Evolutionary conservation across 1,140 invertebrate species (phyloP).

Genomic region (Leptoteleia sp.): DNA sequence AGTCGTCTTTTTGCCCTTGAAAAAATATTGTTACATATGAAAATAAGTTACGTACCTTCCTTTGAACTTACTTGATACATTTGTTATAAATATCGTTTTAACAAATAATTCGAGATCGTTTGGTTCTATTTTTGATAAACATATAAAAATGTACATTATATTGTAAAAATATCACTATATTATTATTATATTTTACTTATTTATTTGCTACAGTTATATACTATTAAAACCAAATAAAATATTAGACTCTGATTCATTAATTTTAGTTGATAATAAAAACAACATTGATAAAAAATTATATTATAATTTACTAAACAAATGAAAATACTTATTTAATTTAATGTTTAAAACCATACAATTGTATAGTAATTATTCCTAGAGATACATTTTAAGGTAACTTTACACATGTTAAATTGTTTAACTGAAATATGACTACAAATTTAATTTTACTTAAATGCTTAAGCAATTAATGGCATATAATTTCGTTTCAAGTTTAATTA

Average conservation of each 20-base stretch:
- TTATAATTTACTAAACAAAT: neutral
- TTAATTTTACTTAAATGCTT: no score
- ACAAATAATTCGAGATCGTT: conserved; percentile 3
- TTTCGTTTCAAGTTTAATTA: no score
- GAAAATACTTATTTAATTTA: no score
- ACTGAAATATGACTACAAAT: no score
- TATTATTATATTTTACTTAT: neutral
- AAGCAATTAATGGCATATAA: no score
- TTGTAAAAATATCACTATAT: conserved; percentile 1
- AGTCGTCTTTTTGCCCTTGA: conserved; percentile 6
- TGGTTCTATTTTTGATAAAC: conserved; percentile 15
- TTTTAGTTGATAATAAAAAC: neutral
- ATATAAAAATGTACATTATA: conserved; percentile 12
- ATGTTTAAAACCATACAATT: no score
- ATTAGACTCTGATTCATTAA: neutral
- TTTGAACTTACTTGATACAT: conserved; percentile 1
- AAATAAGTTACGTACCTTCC: conserved; percentile 8
- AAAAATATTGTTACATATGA: conserved; percentile 1
- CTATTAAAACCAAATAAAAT: neutral
- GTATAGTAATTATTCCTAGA: no score
- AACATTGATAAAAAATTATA: neutral
- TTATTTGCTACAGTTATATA: neutral
- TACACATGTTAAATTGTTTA: no score
- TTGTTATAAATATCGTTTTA: neutral
- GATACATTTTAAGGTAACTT: no score